phyloP scores from a whole-genome alignment of 2,797 vertebrate genomes.

The Denticeps clupeoides region DNA sequence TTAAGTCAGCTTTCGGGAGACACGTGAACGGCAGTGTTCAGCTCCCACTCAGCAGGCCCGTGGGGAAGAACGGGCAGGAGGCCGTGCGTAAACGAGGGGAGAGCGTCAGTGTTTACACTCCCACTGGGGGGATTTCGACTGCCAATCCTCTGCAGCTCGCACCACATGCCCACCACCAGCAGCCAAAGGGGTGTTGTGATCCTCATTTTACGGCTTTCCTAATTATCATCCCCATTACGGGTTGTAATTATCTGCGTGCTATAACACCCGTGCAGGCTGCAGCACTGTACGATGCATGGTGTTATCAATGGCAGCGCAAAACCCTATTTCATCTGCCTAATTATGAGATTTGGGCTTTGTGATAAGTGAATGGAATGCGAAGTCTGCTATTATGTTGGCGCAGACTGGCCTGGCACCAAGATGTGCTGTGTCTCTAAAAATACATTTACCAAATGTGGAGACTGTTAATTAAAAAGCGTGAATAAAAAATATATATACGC shows the following conservation, averaged over 20 bases:
- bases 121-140: constrained; percentile 27
- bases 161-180: constrained; percentile 19
- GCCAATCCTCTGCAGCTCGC: constrained; percentile 25
- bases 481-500: constrained; percentile 42
- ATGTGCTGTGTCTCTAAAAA: constrained; percentile 41
- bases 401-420: constrained; percentile 26
- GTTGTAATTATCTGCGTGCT: constrained; percentile 57
- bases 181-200: constrained; percentile 49
- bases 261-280: constrained; percentile 42
- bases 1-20: too few species aligned
- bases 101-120: constrained; percentile 23
- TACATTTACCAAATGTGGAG: constrained; percentile 36
- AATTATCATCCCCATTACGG: constrained; percentile 61
- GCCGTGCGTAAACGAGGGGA: constrained; percentile 9
- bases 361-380: constrained; percentile 50
- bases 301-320: constrained; percentile 57
- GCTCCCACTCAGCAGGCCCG: too few species aligned
- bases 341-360: constrained; percentile 54
- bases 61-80: constrained; percentile 3
- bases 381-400: constrained; percentile 39
- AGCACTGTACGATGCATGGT: constrained; percentile 42
- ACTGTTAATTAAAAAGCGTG: constrained; percentile 51
- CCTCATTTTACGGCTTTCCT: constrained; percentile 48
- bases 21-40: too few species aligned
- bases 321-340: constrained; percentile 50